Base-by-base conservation (phyloP, 1,140 invertebrate genomes). In the Episyrphus balteatus region DNA sequence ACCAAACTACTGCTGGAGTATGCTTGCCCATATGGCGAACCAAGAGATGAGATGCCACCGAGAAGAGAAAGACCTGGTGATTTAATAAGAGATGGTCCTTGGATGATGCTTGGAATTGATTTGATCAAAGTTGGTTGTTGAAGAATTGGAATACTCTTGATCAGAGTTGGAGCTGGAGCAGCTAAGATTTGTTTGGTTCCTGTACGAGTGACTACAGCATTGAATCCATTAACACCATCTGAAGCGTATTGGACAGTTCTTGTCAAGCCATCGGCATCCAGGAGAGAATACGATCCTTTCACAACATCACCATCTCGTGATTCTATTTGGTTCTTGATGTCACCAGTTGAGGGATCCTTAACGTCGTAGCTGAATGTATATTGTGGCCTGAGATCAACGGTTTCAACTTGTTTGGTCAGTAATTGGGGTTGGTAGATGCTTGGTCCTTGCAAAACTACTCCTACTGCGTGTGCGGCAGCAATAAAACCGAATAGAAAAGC, bases 241-340 rank as follows among this genome's bases (percentile, higher is more conserved):
- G 65, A 62, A 36, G 62, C 62, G 42, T 70, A 70, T 45, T 69
- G 62, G 2, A 70, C 68, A 9, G 56, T 59, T n/a, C 68, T 54
- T 42, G 44, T 56, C 42, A 55, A 57, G 14, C 68, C 68, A 53
- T 60, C 58, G 26, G 58, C 53, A 47, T 70, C 68, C 43, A 68
- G 54, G 38, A 60, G 53, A 39, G 67, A 53, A 56, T 57, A 54
- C 47, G 55, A 52, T 18, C 53, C 61, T 37, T 63, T 66, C n/a
- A 78, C 75, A 3, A 70, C 57, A 49, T 78, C 76, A 14, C 76
- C 76, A 19, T 74, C 68, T 14, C 76, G 66, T 47, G 65, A 72
- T 69, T 78, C 76, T 55, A 74, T 64, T 48, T 76, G 73, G 14
- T 65, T 65, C 64, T 78, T 77, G 54, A 69, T 66, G 55, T 78